Conservation (phyloP, 2,888 invertebrate species). For the Nomada hirtipes region DNA sequence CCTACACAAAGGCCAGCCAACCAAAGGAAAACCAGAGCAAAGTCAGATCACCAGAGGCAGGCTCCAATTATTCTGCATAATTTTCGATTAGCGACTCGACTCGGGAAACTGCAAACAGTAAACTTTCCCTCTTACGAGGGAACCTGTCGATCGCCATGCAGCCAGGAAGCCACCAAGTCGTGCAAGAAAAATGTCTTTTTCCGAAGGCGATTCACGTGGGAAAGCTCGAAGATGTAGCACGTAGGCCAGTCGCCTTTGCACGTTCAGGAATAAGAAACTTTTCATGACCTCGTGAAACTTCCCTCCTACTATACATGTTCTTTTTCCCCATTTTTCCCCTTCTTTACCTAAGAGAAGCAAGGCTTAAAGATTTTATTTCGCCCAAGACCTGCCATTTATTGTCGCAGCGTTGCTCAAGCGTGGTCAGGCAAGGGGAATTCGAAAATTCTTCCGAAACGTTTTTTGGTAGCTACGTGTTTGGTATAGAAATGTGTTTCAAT, state of each 20-base stretch:
- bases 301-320: conserved; percentile 17
- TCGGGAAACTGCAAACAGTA: conserved; percentile 46
- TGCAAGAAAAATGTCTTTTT: conserved; percentile 37
- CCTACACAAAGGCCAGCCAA: too few species aligned
- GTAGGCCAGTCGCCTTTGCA: conserved; percentile 43
- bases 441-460: conserved; percentile 3
- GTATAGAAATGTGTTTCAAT: neutral
- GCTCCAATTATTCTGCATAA: conserved; percentile 13
- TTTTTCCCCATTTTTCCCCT: neutral
- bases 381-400: conserved; percentile 25
- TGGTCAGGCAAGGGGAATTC: neutral
- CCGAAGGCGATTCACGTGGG: conserved; percentile 37
- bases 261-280: conserved; percentile 62
- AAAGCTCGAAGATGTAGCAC: conserved; percentile 18
- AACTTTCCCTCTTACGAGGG: conserved; percentile 29
- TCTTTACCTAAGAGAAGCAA: conserved; percentile 11
- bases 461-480: neutral
- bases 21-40: neutral
- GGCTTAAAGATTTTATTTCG: conserved; percentile 48
- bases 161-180: conserved; percentile 4
- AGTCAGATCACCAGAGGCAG: neutral
- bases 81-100: conserved; percentile 47
- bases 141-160: conserved; percentile 25
- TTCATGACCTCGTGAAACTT: conserved; percentile 61
- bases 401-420: neutral